phyloP scores from a whole-genome alignment of 2,797 vertebrate species.

The Galaxias olidus region DNA sequence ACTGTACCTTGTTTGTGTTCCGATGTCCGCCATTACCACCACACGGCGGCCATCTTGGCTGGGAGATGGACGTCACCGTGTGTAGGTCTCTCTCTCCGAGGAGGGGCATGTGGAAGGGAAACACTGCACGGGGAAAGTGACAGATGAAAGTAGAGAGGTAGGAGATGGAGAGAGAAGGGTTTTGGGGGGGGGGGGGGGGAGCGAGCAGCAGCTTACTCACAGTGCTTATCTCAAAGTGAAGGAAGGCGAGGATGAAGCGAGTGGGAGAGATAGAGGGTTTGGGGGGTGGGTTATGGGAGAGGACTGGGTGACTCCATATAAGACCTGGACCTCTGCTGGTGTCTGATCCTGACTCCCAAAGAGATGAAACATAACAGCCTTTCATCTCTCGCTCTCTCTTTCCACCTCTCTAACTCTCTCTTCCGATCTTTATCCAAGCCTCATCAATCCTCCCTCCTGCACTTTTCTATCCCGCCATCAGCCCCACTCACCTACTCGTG shows the following conservation, averaged over 20 bases:
- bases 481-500: background rate
- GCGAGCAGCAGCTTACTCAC: slow-evolving; percentile 46
- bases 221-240: slow-evolving; percentile 55
- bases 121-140: slow-evolving; percentile 16
- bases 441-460: slow-evolving; percentile 16
- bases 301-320: slow-evolving; percentile 38
- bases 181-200: slow-evolving; percentile 17
- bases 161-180: background rate
- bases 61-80: too few species aligned
- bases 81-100: too few species aligned
- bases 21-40: too few species aligned
- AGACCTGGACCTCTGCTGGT: slow-evolving; percentile 36
- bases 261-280: slow-evolving; percentile 9
- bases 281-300: slow-evolving; percentile 17
- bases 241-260: slow-evolving; percentile 31
- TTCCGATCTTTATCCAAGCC: background rate
- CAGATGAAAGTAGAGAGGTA: slow-evolving; percentile 39
- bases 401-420: background rate
- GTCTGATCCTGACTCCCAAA: slow-evolving; percentile 23
- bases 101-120: slow-evolving; percentile 53
- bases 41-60: too few species aligned
- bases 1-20: too few species aligned
- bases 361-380: slow-evolving; percentile 38
- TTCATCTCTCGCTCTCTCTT: slow-evolving; percentile 20
- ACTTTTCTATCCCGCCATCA: slow-evolving; percentile 7